Conservation (phyloP, 2,888 invertebrate species). For the Synanthedon andrenaeformis region DNA sequence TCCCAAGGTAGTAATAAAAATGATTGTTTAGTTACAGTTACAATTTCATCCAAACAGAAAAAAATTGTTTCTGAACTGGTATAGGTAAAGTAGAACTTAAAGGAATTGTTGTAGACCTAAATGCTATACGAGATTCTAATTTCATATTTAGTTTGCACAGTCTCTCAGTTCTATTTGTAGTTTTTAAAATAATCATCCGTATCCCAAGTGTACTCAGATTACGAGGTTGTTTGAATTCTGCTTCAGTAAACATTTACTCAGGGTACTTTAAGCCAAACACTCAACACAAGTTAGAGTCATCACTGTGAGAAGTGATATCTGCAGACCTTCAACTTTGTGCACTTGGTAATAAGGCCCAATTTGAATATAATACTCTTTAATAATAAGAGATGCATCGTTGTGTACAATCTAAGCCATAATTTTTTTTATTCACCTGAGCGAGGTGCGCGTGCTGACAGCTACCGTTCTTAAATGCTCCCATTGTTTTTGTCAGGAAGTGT, state of each 20-base stretch:
- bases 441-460: constrained; percentile 33
- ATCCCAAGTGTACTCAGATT: constrained; percentile 29
- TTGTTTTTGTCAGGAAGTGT: constrained; percentile 42
- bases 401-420: not conserved
- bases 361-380: not conserved
- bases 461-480: constrained; percentile 40
- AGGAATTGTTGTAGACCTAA: too few species aligned
- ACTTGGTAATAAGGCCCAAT: not conserved
- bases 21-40: too few species aligned
- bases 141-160: too few species aligned
- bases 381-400: not conserved
- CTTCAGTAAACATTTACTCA: constrained; percentile 51
- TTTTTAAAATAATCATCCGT: constrained; percentile 1
- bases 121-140: too few species aligned
- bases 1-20: too few species aligned
- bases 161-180: not conserved
- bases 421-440: constrained; percentile 13
- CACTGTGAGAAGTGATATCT: constrained; percentile 12
- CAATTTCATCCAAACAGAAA: too few species aligned
- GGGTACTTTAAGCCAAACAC: constrained; percentile 34
- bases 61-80: too few species aligned
- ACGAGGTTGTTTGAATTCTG: constrained; percentile 35
- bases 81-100: too few species aligned
- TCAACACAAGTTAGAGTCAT: constrained; percentile 11
- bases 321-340: constrained; percentile 3